phyloP scores from a whole-genome alignment of 2,113 vertebrate species.

The Eudorcas thomsonii region DNA sequence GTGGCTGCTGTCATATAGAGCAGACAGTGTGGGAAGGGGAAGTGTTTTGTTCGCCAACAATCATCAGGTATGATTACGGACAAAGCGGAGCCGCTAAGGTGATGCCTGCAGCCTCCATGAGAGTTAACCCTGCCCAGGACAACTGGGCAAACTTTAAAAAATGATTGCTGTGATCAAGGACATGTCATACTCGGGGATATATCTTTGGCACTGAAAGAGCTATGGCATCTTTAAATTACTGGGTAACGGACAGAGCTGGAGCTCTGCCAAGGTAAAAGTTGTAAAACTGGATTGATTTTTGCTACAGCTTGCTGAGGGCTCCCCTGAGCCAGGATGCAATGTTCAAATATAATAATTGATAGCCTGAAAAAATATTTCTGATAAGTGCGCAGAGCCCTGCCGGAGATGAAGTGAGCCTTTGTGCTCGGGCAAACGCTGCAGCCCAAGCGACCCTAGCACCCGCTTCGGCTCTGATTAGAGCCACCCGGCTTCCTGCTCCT shows the following conservation, averaged over 20 bases:
- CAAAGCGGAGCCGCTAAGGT: not conserved
- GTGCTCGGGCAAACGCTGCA: conserved; percentile 68
- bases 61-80: not conserved
- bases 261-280: conserved; percentile 82
- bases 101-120: accelerated
- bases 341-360: conserved; percentile 86
- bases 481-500: conserved; percentile 71
- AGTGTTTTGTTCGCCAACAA: not conserved
- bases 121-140: conserved; percentile 33
- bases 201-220: conserved; percentile 70
- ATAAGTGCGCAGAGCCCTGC: conserved; percentile 67
- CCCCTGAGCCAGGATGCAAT: conserved; percentile 80
- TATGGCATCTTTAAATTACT: conserved; percentile 78
- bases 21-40: accelerated
- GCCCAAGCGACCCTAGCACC: conserved; percentile 59
- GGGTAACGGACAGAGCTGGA: conserved; percentile 73
- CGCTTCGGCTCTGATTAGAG: conserved; percentile 77
- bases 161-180: conserved; percentile 66
- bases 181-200: conserved; percentile 57
- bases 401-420: conserved; percentile 78
- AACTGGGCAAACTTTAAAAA: conserved; percentile 5
- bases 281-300: conserved; percentile 87
- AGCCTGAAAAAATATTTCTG: conserved; percentile 82
- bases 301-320: conserved; percentile 82
- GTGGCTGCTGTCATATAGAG: not conserved